Conservation (phyloP, 2,113 vertebrate species). For the Delphinapterus leucas region DNA sequence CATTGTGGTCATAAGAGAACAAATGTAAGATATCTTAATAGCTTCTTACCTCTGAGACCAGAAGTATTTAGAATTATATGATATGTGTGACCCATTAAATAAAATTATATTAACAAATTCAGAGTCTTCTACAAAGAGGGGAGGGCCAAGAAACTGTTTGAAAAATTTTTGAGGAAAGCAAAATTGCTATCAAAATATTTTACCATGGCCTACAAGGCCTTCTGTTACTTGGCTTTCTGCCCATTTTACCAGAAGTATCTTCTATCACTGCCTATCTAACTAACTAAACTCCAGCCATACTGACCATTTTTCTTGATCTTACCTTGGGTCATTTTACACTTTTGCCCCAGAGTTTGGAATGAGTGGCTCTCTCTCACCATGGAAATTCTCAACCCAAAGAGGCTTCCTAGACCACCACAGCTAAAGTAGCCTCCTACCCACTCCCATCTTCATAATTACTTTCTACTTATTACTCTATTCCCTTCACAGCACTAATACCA, state of each 20-base stretch:
- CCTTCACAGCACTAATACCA: not conserved
- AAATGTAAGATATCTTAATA: not conserved
- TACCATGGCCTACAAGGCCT: not conserved
- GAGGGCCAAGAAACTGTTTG: not conserved
- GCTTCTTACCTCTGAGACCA: not conserved
- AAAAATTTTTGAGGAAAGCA: not conserved
- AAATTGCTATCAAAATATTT: not conserved
- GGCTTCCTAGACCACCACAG: not conserved
- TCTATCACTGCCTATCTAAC: not conserved
- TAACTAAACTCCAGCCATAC: not conserved
- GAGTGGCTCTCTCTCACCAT: not conserved
- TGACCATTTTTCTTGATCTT: not conserved
- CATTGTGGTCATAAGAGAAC: not conserved
- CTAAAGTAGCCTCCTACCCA: not conserved
- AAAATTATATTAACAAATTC: not conserved
- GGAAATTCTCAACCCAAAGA: not conserved
- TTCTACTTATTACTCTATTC: not conserved
- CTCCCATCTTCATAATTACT: not conserved
- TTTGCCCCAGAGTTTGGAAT: not conserved
- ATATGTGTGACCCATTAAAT: not conserved
- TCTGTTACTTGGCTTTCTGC: not conserved
- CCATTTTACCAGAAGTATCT: not conserved
- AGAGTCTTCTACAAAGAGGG: not conserved
- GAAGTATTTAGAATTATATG: conserved; percentile 9
- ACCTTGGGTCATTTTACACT: not conserved